Conservation (phyloP, 2,888 invertebrate species). For the Tipula confusa region DNA sequence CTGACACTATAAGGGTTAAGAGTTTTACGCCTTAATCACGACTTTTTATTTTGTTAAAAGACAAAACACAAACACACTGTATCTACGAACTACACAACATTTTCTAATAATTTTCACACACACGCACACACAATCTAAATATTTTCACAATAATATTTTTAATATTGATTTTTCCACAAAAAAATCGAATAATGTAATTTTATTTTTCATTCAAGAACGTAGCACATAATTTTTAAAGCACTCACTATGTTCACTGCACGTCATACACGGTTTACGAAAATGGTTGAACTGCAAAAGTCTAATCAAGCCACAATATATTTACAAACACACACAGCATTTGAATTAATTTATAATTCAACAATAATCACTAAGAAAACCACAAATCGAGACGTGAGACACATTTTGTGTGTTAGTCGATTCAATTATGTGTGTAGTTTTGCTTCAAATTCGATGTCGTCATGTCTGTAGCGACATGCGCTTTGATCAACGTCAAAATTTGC, state of each 20-base stretch:
- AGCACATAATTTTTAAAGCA: neutral
- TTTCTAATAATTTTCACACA: neutral
- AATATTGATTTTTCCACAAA: neutral
- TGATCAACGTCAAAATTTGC: neutral
- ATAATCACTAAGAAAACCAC: neutral
- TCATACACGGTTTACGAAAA: neutral
- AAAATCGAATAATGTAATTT: neutral
- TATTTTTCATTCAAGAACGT: neutral
- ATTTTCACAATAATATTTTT: neutral
- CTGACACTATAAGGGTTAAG: neutral
- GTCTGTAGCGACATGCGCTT: neutral
- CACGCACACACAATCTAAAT: neutral
- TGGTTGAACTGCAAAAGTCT: neutral
- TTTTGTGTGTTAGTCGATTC: neutral
- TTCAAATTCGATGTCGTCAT: constrained; percentile 17
- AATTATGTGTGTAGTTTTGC: neutral
- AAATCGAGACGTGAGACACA: neutral
- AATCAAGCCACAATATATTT: too few relatives aligned
- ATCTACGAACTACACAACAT: neutral
- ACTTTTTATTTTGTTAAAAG: neutral
- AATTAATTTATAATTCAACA: neutral
- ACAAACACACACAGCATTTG: neutral
- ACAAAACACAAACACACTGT: neutral
- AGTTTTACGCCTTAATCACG: neutral
- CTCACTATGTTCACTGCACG: neutral